Conservation (phyloP, 2,797 vertebrate species). For the Cuniculus paca region DNA sequence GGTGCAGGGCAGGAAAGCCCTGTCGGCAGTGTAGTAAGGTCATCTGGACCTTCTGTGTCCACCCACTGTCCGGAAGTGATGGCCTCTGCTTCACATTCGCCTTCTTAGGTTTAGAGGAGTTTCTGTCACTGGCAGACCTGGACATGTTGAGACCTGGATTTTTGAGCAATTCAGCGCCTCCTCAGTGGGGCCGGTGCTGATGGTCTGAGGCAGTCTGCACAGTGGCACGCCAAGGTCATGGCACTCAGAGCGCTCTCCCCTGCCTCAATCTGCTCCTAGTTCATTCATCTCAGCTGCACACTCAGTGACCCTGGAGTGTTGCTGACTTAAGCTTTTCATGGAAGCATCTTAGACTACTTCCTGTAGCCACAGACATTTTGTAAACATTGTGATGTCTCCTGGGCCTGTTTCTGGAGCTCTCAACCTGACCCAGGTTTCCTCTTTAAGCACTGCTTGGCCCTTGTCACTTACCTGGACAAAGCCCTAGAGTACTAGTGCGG, state of each 20-base stretch:
- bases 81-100: neutral
- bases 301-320: neutral
- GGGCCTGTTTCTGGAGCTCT: constrained; percentile 9
- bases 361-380: neutral
- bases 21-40: neutral
- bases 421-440: neutral
- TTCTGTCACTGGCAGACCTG: neutral
- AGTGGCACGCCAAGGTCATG: too few species aligned
- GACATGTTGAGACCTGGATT: neutral
- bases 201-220: neutral
- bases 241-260: neutral
- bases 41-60: accelerated
- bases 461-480: neutral
- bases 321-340: neutral
- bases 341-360: constrained; percentile 9
- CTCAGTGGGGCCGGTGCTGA: neutral
- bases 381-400: neutral
- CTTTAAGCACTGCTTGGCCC: neutral
- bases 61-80: neutral
- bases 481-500: neutral
- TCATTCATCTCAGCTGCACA: neutral
- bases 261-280: neutral
- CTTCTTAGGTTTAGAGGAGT: neutral
- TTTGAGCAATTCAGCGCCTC: neutral
- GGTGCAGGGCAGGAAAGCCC: neutral